These are phyloP conservation scores for Lathronympha strigana DNA, from an alignment of 2,888 invertebrate genomes.

Conservation along the genomic window DNA sequence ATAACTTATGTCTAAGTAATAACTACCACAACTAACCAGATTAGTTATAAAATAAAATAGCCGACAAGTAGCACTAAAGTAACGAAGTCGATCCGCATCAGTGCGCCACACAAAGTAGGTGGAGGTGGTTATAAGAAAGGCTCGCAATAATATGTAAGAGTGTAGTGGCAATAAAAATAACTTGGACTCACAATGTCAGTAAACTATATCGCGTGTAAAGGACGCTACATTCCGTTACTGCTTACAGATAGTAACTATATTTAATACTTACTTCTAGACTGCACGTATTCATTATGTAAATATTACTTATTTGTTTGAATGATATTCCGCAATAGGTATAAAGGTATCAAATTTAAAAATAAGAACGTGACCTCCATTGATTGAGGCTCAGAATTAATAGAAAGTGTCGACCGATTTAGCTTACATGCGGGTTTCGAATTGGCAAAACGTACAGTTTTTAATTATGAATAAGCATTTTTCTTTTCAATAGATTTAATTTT, in stretches of 20 bases:
- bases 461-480: too few relatives aligned
- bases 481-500: too few relatives aligned
- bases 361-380: not conserved
- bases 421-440: not conserved
- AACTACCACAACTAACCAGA: not conserved
- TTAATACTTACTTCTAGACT: conserved; percentile 6
- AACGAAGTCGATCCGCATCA: conserved; percentile 47
- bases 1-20: not conserved
- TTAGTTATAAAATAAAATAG: not conserved
- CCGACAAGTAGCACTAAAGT: conserved; percentile 7
- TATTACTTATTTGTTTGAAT: too few relatives aligned
- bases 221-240: conserved; percentile 24
- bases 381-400: not conserved
- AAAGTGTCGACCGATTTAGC: not conserved
- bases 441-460: too few relatives aligned
- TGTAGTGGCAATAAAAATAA: conserved; percentile 51
- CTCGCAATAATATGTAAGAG: conserved; percentile 48
- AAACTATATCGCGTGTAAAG: conserved; percentile 52
- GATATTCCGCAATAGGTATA: too few relatives aligned
- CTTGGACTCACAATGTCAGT: conserved; percentile 47
- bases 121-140: conserved; percentile 28
- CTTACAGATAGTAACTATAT: conserved; percentile 2
- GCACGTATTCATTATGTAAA: not conserved
- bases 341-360: not conserved
- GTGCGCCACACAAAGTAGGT: conserved; percentile 44